Evolutionary conservation across 2,113 vertebrate genomes (phyloP).

Genomic region (Scomber colias): DNA sequence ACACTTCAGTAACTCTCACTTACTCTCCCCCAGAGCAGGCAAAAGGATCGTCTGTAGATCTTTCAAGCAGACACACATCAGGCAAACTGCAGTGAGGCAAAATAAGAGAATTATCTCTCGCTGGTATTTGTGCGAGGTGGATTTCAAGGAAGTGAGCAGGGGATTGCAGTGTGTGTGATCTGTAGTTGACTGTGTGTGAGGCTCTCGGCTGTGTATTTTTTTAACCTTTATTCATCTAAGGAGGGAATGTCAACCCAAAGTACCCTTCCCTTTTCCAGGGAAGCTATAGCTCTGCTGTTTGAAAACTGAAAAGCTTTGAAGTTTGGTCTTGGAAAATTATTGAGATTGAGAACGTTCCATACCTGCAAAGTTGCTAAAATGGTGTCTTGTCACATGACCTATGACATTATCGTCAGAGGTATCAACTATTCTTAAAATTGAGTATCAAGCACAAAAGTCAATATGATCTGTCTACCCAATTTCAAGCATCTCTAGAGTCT

Average conservation of each 20-base stretch:
- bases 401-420: too few relatives aligned
- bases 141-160: slow-evolving; percentile 19
- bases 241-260: slow-evolving; percentile 5
- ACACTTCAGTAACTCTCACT: slow-evolving; percentile 52
- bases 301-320: too few relatives aligned
- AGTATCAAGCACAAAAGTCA: too few relatives aligned
- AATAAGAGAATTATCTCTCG: slow-evolving; percentile 51
- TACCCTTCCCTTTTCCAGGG: too few relatives aligned
- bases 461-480: too few relatives aligned
- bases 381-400: too few relatives aligned
- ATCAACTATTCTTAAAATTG: too few relatives aligned
- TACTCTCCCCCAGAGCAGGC: slow-evolving; percentile 16
- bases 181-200: slow-evolving; percentile 9
- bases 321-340: too few relatives aligned
- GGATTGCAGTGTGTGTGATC: slow-evolving; percentile 29
- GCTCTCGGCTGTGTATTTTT: not conserved
- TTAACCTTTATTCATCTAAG: slow-evolving; percentile 14
- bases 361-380: too few relatives aligned
- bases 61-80: slow-evolving; percentile 47
- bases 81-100: slow-evolving; percentile 40
- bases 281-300: not conserved
- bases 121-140: slow-evolving; percentile 43
- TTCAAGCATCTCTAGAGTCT: too few relatives aligned
- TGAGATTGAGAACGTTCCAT: too few relatives aligned
- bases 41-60: slow-evolving; percentile 43